A percentile compares a stretch with the other conserved stretches of the same genome.
Evolutionary conservation across 2,888 invertebrate species (phyloP).

Genomic region (Clivina fossor): DNA sequence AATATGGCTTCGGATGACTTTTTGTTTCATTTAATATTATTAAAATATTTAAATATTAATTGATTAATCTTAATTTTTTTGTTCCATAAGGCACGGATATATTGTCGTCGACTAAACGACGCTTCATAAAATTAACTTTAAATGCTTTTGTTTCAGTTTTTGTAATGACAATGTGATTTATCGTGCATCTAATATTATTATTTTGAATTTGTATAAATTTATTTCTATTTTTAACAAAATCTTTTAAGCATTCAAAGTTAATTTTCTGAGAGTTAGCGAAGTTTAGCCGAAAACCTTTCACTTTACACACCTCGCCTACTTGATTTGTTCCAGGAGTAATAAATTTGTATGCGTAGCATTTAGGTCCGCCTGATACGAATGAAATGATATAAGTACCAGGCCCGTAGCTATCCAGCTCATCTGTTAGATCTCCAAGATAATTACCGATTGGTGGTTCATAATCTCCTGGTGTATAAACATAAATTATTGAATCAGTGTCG

Average conservation of each 20-base stretch:
- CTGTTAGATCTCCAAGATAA: slow-evolving; percentile 47
- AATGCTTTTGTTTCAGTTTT: too few species aligned
- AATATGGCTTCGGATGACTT: too few species aligned
- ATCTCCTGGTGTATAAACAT: slow-evolving; percentile 31
- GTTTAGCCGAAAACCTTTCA: slow-evolving; percentile 35
- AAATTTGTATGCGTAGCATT: slow-evolving; percentile 46
- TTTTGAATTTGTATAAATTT: too few species aligned
- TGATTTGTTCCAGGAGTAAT: slow-evolving; percentile 21
- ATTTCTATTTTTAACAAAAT: too few species aligned
- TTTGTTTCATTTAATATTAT: too few species aligned
- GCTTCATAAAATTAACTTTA: too few species aligned
- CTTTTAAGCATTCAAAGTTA: slow-evolving; percentile 32
- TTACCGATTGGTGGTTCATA: slow-evolving; percentile 42
- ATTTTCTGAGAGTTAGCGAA: slow-evolving; percentile 27
- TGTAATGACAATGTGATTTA: too few species aligned
- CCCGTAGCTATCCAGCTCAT: slow-evolving; percentile 44
- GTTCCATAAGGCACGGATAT: too few species aligned
- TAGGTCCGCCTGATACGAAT: slow-evolving; percentile 47
- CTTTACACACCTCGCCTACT: slow-evolving; percentile 33
- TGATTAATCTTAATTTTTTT: too few species aligned
- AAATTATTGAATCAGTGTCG: slow-evolving; percentile 49
- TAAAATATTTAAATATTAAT: too few species aligned
- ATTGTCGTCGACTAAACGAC: too few species aligned
- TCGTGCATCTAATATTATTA: too few species aligned
- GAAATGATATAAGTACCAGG: slow-evolving; percentile 41